These are phyloP conservation scores for Notothenia coriiceps DNA, from an alignment of 2,113 vertebrate species.

Conservation along the genomic window DNA sequence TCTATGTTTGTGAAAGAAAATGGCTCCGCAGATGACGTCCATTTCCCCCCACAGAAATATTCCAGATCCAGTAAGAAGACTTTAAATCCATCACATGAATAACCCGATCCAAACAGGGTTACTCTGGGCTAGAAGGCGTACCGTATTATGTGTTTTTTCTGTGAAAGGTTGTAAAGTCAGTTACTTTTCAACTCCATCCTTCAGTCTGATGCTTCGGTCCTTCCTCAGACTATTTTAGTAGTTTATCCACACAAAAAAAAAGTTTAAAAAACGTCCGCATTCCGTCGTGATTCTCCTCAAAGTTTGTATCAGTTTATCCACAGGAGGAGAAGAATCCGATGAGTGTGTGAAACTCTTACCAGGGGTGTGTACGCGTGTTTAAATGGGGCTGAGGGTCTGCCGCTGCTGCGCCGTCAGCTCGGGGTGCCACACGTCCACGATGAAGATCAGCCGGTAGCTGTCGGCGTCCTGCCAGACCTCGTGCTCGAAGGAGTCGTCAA, in stretches of 20 bases:
- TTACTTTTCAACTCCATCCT: constrained; percentile 25
- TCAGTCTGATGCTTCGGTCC: constrained; percentile 16
- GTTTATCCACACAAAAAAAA: constrained; percentile 35
- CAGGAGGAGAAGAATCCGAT: constrained; percentile 20
- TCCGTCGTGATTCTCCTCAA: not conserved
- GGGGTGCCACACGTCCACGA: constrained; percentile 81
- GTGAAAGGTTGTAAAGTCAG: constrained; percentile 47
- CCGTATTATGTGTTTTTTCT: not conserved
- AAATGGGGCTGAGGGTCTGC: constrained; percentile 73
- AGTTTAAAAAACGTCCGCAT: not conserved
- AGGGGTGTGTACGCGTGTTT: not conserved
- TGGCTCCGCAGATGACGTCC: too few species aligned
- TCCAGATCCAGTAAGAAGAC: too few species aligned
- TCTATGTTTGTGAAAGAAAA: too few species aligned
- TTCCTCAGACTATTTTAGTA: constrained; percentile 20
- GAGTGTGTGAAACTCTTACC: not conserved
- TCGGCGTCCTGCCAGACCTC: constrained; percentile 79
- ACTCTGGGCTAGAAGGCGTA: not conserved
- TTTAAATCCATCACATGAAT: too few species aligned
- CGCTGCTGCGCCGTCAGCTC: constrained; percentile 70
- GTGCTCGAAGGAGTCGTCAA: constrained; percentile 81
- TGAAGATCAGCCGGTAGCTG: constrained; percentile 76
- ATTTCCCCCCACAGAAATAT: too few species aligned
- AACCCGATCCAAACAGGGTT: not conserved
- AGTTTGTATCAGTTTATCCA: constrained; percentile 2